Evolutionary conservation across 2,888 invertebrate species (phyloP).

Genomic region (Orgyia antiqua): DNA sequence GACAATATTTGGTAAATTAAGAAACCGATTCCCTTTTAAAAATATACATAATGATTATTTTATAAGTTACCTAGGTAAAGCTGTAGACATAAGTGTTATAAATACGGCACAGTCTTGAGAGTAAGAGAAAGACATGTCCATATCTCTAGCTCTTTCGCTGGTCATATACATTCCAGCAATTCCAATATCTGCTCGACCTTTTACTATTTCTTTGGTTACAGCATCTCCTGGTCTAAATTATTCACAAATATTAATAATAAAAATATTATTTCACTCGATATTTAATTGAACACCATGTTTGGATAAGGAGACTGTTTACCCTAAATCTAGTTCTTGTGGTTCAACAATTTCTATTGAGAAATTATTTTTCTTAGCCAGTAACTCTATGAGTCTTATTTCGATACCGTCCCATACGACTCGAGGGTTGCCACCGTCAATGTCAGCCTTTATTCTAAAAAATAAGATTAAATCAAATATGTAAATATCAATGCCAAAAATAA

Average conservation of each 20-base stretch:
- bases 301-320: conserved; percentile 19
- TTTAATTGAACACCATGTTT: not conserved
- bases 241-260: not conserved
- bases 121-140: conserved; percentile 82
- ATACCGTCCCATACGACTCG: conserved; percentile 83
- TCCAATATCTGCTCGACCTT: conserved; percentile 81
- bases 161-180: conserved; percentile 86
- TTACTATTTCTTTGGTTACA: conserved; percentile 74
- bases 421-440: conserved; percentile 64
- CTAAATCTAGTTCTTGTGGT: conserved; percentile 65
- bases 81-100: conserved; percentile 86
- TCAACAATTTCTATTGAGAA: conserved; percentile 85
- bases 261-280: not conserved
- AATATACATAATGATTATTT: too few species aligned
- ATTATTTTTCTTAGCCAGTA: conserved; percentile 81
- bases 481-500: not conserved
- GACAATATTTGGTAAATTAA: conserved; percentile 11
- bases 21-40: too few species aligned
- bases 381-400: conserved; percentile 82
- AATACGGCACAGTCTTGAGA: conserved; percentile 88
- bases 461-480: not conserved
- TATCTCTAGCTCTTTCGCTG: conserved; percentile 57
- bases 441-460: conserved; percentile 49
- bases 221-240: conserved; percentile 77
- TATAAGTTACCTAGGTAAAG: conserved; percentile 80